These are phyloP conservation scores for Xenopus petersii DNA, from an alignment of 2,797 vertebrate genomes.

Conservation along the genomic window DNA sequence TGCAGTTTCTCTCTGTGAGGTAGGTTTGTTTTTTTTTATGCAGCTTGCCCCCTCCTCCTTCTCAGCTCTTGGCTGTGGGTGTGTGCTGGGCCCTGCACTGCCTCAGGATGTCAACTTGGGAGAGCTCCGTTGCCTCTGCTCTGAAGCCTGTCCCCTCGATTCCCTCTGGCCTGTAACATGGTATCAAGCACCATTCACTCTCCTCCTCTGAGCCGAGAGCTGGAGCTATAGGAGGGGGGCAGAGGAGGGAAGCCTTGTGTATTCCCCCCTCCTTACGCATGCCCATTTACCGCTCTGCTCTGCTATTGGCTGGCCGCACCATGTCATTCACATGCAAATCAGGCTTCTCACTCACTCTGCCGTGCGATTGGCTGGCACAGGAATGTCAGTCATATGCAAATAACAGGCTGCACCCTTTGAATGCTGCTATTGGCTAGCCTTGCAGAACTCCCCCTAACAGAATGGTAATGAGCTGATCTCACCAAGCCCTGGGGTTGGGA, in stretches of 20 bases:
- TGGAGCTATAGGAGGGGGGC: neutral
- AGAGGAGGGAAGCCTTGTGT: slow-evolving; percentile 14
- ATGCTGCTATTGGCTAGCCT: slow-evolving; percentile 4
- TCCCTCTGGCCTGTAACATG: slow-evolving; percentile 16
- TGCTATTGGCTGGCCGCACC: slow-evolving; percentile 14
- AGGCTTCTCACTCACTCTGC: slow-evolving; percentile 15
- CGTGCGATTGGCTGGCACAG: slow-evolving; percentile 26
- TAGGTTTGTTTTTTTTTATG: slow-evolving; percentile 3
- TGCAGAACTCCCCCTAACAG: slow-evolving; percentile 2
- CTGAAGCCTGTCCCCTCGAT: slow-evolving; percentile 1
- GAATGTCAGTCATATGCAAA: slow-evolving; percentile 48
- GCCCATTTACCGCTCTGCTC: slow-evolving; percentile 43
- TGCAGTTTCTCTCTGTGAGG: slow-evolving; percentile 1
- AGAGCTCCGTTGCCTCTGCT: neutral
- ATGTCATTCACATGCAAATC: slow-evolving; percentile 45
- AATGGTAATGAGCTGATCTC: slow-evolving; percentile 23
- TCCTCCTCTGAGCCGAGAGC: slow-evolving; percentile 32
- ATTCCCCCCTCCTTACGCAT: slow-evolving; percentile 22
- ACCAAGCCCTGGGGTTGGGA: neutral
- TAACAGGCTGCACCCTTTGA: neutral
- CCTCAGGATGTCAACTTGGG: neutral
- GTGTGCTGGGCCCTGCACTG: neutral
- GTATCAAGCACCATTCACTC: slow-evolving; percentile 39
- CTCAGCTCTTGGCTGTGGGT: neutral
- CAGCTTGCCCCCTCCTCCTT: slow-evolving; percentile 3